A percentile compares a stretch with the other conserved stretches of the same genome.
Evolutionary conservation across 2,888 invertebrate species (phyloP).

Genomic region (Tiliacea citrago): DNA sequence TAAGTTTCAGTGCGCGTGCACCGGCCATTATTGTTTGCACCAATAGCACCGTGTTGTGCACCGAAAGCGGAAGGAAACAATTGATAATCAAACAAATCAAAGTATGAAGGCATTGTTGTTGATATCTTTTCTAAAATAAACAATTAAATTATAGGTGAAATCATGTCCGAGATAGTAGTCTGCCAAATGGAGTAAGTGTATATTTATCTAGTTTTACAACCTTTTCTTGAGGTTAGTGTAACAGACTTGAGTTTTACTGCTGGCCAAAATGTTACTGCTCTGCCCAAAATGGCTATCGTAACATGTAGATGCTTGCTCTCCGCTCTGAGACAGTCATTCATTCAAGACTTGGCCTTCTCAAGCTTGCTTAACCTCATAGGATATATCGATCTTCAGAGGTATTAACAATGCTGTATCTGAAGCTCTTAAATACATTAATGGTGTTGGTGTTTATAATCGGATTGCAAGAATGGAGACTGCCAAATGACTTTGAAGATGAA

Average conservation of each 20-base stretch:
- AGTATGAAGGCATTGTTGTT: background rate
- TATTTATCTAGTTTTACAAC: constrained; percentile 10
- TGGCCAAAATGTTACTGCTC: background rate
- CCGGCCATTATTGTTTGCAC: constrained; percentile 15
- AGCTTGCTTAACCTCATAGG: background rate
- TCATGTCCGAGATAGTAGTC: background rate
- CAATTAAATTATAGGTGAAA: background rate
- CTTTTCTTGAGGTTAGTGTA: background rate
- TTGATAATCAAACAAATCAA: constrained; percentile 17
- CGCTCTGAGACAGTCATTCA: constrained; percentile 3
- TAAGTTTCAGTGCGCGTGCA: constrained; percentile 26
- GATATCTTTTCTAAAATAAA: background rate
- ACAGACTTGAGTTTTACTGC: background rate
- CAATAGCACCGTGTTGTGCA: constrained; percentile 10
- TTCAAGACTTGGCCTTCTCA: background rate
- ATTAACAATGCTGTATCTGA: constrained; percentile 2
- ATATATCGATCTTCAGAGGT: constrained; percentile 7
- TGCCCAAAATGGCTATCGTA: background rate
- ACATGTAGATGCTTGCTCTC: background rate
- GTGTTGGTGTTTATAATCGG: background rate
- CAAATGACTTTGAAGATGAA: constrained; percentile 18
- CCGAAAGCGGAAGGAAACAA: constrained; percentile 29
- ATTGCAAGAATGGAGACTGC: background rate
- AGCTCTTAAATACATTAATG: background rate
- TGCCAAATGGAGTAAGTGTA: background rate